These are phyloP conservation scores for Conchocele bisecta DNA, from an alignment of 2,888 invertebrate genomes.

Conservation along the genomic window DNA sequence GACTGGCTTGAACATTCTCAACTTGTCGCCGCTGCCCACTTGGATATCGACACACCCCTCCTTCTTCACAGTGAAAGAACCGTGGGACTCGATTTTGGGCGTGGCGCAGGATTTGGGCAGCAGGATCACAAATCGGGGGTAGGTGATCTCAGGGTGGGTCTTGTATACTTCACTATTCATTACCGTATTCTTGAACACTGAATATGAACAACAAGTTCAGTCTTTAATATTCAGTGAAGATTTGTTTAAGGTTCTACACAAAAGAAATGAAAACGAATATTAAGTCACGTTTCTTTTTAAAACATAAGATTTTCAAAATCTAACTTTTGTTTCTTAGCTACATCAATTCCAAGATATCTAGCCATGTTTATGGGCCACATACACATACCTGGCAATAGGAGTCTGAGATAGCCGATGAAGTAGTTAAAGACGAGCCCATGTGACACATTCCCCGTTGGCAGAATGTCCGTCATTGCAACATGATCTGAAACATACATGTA, in stretches of 20 bases:
- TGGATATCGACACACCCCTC: slow-evolving; percentile 17
- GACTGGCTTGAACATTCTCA: slow-evolving; percentile 23
- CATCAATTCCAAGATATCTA: too few species aligned
- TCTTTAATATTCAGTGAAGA: too few species aligned
- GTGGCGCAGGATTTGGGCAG: slow-evolving; percentile 30
- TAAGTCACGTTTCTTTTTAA: neutral
- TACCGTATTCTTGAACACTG: slow-evolving; percentile 15
- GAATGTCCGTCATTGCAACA: slow-evolving; percentile 18
- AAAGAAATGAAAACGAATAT: neutral
- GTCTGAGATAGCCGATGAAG: slow-evolving; percentile 30
- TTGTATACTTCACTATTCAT: slow-evolving; percentile 12
- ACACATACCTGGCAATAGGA: slow-evolving; percentile 37
- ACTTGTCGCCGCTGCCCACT: slow-evolving; percentile 35
- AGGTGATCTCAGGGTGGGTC: slow-evolving; percentile 9
- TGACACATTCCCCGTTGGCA: slow-evolving; percentile 48
- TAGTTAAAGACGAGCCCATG: slow-evolving; percentile 49
- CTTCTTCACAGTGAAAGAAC: slow-evolving; percentile 32
- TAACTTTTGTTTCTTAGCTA: too few species aligned
- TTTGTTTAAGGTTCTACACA: neutral
- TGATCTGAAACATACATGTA: slow-evolving; percentile 34
- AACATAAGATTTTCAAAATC: neutral
- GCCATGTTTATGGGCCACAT: neutral
- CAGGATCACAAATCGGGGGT: slow-evolving; percentile 23
- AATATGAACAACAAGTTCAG: neutral
- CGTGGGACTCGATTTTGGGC: slow-evolving; percentile 1